These are phyloP conservation scores for Origma solitaria DNA, from an alignment of 2,113 vertebrate genomes.

Conservation along the genomic window DNA sequence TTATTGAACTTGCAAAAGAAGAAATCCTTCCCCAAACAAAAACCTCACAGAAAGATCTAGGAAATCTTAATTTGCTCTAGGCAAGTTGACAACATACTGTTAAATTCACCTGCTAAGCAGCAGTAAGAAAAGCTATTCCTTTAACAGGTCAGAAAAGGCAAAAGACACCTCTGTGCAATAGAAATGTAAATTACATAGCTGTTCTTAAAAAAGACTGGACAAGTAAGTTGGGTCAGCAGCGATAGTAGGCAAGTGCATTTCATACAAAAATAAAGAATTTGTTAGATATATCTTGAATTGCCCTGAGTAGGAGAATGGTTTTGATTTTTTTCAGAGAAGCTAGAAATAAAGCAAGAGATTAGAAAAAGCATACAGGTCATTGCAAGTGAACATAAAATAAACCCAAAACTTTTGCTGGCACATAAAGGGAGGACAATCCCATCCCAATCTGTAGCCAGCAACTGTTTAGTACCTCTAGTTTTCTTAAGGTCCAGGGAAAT, in stretches of 20 bases:
- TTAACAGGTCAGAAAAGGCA: not conserved
- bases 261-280: not conserved
- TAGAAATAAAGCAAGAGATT: slow-evolving; percentile 29
- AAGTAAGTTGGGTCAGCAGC: not conserved
- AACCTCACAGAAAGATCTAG: not conserved
- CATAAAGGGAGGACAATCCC: slow-evolving; percentile 28
- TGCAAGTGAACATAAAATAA: slow-evolving; percentile 83
- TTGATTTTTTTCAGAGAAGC: not conserved
- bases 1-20: not conserved
- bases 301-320: not conserved
- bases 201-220: not conserved
- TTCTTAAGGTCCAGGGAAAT: slow-evolving; percentile 99
- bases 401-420: slow-evolving; percentile 61
- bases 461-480: slow-evolving; percentile 88
- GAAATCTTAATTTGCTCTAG: not conserved
- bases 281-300: not conserved
- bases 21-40: not conserved
- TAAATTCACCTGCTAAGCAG: not conserved
- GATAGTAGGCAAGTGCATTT: not conserved
- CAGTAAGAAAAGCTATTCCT: not conserved
- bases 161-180: not conserved
- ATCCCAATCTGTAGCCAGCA: slow-evolving; percentile 64
- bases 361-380: slow-evolving; percentile 54
- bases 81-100: not conserved
- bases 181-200: not conserved